phyloP scores from a whole-genome alignment of 2,113 vertebrate species.

The Saccopteryx leptura region DNA sequence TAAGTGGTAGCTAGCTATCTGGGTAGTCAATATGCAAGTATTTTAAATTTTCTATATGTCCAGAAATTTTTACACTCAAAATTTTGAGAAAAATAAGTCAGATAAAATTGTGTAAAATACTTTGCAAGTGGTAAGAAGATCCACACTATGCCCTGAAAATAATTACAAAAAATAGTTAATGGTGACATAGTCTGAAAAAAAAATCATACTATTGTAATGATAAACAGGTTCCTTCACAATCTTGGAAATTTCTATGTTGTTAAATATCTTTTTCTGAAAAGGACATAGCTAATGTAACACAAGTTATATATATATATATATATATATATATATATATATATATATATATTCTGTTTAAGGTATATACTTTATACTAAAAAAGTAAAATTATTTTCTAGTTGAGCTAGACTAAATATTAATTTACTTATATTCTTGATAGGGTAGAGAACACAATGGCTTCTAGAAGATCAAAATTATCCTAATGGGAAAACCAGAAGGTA shows the following conservation, averaged over 20 bases:
- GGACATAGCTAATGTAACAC: neutral
- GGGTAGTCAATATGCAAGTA: neutral
- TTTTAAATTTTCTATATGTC: neutral
- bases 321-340: neutral
- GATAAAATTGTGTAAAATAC: conserved; percentile 13
- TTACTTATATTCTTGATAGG: conserved; percentile 26
- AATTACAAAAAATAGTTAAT: neutral
- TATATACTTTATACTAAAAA: neutral
- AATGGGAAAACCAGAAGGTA: neutral
- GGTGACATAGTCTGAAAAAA: conserved; percentile 4
- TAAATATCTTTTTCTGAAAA: conserved; percentile 15
- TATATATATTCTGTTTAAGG: neutral
- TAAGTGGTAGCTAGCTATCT: neutral
- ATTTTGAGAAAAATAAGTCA: neutral
- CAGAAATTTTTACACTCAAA: conserved; percentile 30
- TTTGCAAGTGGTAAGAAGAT: conserved; percentile 10
- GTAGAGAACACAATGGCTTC: neutral
- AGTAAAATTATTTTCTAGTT: conserved; percentile 29
- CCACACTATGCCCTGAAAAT: neutral
- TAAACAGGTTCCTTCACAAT: conserved; percentile 13
- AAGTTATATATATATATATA: neutral
- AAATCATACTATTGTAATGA: neutral
- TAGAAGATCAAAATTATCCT: neutral
- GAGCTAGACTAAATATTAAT: conserved; percentile 36
- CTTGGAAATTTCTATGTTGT: neutral